These are phyloP conservation scores for Heliothis subflexa DNA, from an alignment of 1,140 invertebrate genomes.

Conservation along the genomic window DNA sequence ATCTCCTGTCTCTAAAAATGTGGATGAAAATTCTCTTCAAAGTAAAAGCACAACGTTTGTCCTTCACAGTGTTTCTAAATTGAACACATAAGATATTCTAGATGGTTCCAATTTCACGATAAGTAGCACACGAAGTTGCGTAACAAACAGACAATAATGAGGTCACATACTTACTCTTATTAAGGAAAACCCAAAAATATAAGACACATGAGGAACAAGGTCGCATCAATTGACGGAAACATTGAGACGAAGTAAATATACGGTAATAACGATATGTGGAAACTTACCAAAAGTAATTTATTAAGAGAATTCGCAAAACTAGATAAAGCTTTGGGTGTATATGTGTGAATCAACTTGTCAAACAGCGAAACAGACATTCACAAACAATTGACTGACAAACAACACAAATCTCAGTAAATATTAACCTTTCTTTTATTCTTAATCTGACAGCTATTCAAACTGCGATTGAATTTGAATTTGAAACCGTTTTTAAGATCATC, in stretches of 20 bases:
- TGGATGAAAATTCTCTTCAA: background rate
- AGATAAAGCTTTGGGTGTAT: background rate
- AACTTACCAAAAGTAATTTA: background rate
- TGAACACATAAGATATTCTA: background rate
- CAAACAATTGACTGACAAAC: conserved; percentile 28
- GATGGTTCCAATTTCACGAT: background rate
- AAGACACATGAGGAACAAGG: background rate
- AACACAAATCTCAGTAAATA: conserved; percentile 25
- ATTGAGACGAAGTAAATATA: background rate
- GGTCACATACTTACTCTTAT: background rate
- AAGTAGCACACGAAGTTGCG: background rate
- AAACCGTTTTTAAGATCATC: conserved; percentile 74
- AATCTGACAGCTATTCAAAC: conserved; percentile 79
- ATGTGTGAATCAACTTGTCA: background rate
- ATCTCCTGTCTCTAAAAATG: background rate
- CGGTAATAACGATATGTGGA: background rate
- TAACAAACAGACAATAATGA: background rate
- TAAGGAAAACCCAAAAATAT: background rate
- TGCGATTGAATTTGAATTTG: conserved; percentile 80
- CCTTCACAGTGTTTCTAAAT: background rate
- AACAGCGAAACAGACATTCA: conserved; percentile 5
- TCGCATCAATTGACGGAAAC: background rate
- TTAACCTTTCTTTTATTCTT: conserved; percentile 69
- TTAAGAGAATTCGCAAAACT: background rate
- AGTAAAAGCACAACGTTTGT: background rate